Evolutionary conservation across 2,797 vertebrate species (phyloP).

Genomic region (Decapterus maruadsi): DNA sequence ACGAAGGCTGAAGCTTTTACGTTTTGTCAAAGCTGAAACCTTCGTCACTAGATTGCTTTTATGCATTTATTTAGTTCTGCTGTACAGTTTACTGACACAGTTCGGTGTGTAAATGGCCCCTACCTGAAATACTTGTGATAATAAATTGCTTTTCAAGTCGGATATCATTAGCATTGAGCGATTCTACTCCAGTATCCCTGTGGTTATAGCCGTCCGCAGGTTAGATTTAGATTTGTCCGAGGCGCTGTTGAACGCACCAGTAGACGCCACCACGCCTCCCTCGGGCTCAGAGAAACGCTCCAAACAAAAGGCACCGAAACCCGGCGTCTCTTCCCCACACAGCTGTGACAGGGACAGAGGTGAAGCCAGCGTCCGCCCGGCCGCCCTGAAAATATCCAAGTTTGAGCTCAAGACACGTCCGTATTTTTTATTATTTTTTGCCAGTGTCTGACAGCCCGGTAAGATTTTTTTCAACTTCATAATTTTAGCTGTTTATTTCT

Average conservation of each 20-base stretch:
- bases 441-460: slow-evolving; percentile 38
- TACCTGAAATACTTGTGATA: too few relatives aligned
- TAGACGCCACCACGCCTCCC: slow-evolving; percentile 56
- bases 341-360: neutral
- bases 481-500: neutral
- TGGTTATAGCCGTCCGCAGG: too few relatives aligned
- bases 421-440: too few relatives aligned
- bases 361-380: neutral
- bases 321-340: neutral
- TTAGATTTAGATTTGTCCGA: slow-evolving; percentile 15
- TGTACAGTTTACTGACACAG: neutral
- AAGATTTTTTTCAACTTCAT: slow-evolving; percentile 21
- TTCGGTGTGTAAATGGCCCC: neutral
- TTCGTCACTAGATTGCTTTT: neutral
- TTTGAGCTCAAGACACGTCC: neutral
- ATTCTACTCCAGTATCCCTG: too few relatives aligned
- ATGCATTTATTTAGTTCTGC: neutral
- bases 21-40: neutral
- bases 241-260: slow-evolving; percentile 61
- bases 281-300: neutral
- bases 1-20: neutral
- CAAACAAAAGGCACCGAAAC: slow-evolving; percentile 43
- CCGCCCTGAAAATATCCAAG: neutral
- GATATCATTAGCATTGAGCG: neutral
- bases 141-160: too few relatives aligned